Evolutionary conservation across 2,888 invertebrate genomes (phyloP), one percentile per base, ranked within the genome.

Genomic region (Coleophora flavipennella): DNA sequence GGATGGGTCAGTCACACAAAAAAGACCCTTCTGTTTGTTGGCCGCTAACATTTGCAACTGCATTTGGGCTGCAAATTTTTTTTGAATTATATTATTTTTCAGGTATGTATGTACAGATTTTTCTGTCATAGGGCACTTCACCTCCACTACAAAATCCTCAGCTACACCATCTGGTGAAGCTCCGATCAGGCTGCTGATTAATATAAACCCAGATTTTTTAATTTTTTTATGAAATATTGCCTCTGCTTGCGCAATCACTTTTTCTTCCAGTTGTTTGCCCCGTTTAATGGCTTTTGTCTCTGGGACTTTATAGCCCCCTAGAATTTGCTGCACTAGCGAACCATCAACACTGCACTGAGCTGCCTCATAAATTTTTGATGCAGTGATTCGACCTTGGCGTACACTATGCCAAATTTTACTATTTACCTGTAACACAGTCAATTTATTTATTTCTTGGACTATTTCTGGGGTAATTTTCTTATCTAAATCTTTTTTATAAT

Each of bases 1-100:
- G 1, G 26, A 20, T 13, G 46, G 46, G 31, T 46, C 42, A 13
- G 44, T 43, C 11, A 46, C 31, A 35, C 43, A 43, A 32, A 46
- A 46, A 3, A 42, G 13, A 12, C 35, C 42, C 33, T 42, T 46
- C 10, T 38, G 35, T 31, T 33, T 27, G 3, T 31, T 33, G 2
- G 28, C 31, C 1, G 43, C 40, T n/a, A 34, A 27, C 46, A 46
- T 46, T 27, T 44, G 44, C 9, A 42, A 2, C 10, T 42, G 40
- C n/a, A 39, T 37, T 20, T 44, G 44, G 10, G 43, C 43, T 41
- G 29, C n/a, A 42, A 31, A 40, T 11, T 40, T 40, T 11, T 35
- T 33, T 25, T 32, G n/a, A 11, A 44, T 41, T 27, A 34, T 20
- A 13, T 35, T 34, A 20, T 36, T 25, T 7, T 26, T 8, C 13